These are phyloP conservation scores for Argyrosomus japonicus DNA, from an alignment of 2,113 vertebrate species.

Conservation along the genomic window DNA sequence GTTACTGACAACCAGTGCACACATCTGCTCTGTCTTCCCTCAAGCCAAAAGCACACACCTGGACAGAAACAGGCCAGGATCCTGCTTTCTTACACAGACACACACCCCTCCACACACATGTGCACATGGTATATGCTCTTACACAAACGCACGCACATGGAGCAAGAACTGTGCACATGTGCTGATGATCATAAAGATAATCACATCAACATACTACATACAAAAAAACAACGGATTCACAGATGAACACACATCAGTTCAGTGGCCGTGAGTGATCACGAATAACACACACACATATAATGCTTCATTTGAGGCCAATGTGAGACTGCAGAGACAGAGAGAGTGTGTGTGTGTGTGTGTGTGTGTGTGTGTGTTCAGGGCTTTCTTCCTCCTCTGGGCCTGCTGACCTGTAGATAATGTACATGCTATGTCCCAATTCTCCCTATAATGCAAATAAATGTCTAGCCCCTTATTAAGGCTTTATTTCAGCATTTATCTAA, in stretches of 20 bases:
- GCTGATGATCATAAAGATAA: background rate
- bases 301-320: slow-evolving; percentile 38
- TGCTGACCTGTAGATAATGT: slow-evolving; percentile 67
- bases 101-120: slow-evolving; percentile 1
- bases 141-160: background rate
- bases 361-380: slow-evolving; percentile 21
- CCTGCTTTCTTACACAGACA: slow-evolving; percentile 43
- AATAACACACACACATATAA: slow-evolving; percentile 28
- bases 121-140: background rate
- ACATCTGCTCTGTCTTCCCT: slow-evolving; percentile 69
- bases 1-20: slow-evolving; percentile 54
- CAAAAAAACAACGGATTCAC: slow-evolving; percentile 9
- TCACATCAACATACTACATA: background rate
- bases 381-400: slow-evolving; percentile 26
- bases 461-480: background rate
- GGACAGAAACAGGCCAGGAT: slow-evolving; percentile 61
- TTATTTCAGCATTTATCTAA: slow-evolving; percentile 22
- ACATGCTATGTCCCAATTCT: slow-evolving; percentile 49
- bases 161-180: background rate
- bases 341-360: background rate
- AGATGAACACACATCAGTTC: slow-evolving; percentile 32
- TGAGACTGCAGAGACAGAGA: slow-evolving; percentile 9
- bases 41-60: slow-evolving; percentile 76
- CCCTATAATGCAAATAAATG: slow-evolving; percentile 16
- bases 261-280: slow-evolving; percentile 30